Base-by-base conservation (phyloP, 2,113 vertebrate species). In the Peromyscus californicus region DNA sequence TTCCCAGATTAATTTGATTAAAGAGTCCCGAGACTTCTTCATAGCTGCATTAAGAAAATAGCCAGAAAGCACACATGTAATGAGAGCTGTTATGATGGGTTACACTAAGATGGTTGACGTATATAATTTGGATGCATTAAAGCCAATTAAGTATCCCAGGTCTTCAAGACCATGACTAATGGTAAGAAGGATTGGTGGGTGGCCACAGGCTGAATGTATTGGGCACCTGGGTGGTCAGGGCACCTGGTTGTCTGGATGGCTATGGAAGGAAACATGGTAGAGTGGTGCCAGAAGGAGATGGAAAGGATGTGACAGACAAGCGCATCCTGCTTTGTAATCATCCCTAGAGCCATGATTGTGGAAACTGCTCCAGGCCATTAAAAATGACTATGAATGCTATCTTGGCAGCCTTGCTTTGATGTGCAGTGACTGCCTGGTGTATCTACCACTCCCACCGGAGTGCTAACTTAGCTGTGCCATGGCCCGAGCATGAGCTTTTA, bases 1-100 rank as follows among this genome's bases (percentile, higher is more conserved):
- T 36, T 63, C 69, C 24, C 54, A 24, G 75, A 63, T 97, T 83
- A 78, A 74, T 93, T 94, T 95, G 45, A 82, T 89, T 82, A 86
- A 90, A 70, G 67, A 84, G 15, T 74, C 54, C 69, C 82, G 90
- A 83, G 74, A 90, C 19, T 86, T 54, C 84, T 83, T 96, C 67
- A 45, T 65, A 87, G 57, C 63, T 83, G 19, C 72, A 75, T 93
- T 94, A 91, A 83, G 86, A 94, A 96, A 95, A 74, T 90, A 93
- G 39, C 69, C 72, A 89, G 39, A 85, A 67, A 96, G 29, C 39
- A 59, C 21, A 36, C 45, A 7, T 69, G 21, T 85, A 93, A 57
- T 61, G 79, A 89, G 67, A 95, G 39, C 36, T 88, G 8, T 29
- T 0, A 0, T 79, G 48, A 29, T 22, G 1, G 82, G 89, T 87